Percentiles rank a stretch among this genome's conserved stretches.
Conservation (phyloP, 2,113 vertebrate genomes). For the Amazona guildingii region DNA sequence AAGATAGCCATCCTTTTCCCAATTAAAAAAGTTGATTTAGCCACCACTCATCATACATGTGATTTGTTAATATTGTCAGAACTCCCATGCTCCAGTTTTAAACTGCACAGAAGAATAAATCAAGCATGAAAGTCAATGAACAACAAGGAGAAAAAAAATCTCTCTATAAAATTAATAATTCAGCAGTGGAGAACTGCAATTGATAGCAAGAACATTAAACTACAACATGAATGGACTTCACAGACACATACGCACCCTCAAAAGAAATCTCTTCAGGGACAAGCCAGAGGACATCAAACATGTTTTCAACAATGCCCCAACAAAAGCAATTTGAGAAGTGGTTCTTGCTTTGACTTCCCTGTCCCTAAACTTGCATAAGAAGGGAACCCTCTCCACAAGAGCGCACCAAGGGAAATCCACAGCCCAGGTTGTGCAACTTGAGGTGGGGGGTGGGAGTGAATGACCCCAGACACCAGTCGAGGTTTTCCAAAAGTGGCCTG, state of each 20-base stretch:
- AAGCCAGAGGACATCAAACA: background rate
- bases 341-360: background rate
- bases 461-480: background rate
- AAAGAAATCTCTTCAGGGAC: background rate
- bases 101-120: conserved; percentile 2
- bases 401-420: background rate
- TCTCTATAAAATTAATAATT: conserved; percentile 13
- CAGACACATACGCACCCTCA: background rate
- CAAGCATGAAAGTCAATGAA: background rate
- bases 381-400: background rate
- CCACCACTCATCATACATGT: background rate
- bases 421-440: rapidly evolving
- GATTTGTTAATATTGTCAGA: background rate
- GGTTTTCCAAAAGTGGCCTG: background rate
- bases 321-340: conserved; percentile 4
- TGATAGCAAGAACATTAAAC: conserved; percentile 14
- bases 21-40: background rate
- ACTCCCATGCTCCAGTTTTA: conserved; percentile 9
- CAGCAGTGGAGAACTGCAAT: background rate
- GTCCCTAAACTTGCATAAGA: background rate
- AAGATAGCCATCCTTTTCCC: background rate
- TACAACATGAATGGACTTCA: background rate
- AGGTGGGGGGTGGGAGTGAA: background rate
- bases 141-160: background rate
- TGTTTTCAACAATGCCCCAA: background rate